Conservation (phyloP, 2,113 vertebrate species). For the Platycercus adscitus region DNA sequence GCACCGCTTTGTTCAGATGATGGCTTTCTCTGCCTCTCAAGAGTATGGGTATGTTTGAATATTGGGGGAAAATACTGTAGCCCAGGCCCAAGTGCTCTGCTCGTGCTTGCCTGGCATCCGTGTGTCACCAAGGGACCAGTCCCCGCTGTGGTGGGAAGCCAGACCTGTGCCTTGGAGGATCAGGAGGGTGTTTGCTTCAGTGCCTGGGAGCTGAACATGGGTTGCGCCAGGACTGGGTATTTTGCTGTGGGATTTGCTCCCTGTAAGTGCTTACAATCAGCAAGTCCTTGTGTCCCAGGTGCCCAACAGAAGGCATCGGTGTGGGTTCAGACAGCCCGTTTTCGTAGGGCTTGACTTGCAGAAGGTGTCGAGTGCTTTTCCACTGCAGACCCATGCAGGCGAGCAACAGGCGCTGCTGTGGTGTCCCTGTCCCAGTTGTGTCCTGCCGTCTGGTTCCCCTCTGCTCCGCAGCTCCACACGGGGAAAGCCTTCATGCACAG, state of each 20-base stretch:
- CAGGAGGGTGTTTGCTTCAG: background rate
- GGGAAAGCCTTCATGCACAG: background rate
- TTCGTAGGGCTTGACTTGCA: background rate
- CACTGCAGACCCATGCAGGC: background rate
- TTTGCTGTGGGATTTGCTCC: background rate
- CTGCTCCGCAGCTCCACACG: fast-evolving
- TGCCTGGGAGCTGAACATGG: fast-evolving
- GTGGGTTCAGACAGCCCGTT: background rate
- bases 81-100: background rate
- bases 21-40: background rate
- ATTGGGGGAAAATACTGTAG: background rate
- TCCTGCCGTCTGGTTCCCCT: background rate
- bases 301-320: background rate
- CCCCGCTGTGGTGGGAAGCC: background rate
- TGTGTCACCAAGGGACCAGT: background rate
- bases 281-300: too few species aligned
- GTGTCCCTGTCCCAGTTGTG: fast-evolving
- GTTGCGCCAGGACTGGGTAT: fast-evolving
- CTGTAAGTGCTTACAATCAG: background rate
- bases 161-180: background rate
- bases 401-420: fast-evolving
- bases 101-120: background rate
- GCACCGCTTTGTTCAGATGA: background rate
- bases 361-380: background rate
- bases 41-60: background rate